A percentile compares a stretch with the other conserved stretches of the same genome.
These are phyloP conservation scores for Lobophora halterata DNA, from an alignment of 2,888 invertebrate species.

Conservation along the genomic window DNA sequence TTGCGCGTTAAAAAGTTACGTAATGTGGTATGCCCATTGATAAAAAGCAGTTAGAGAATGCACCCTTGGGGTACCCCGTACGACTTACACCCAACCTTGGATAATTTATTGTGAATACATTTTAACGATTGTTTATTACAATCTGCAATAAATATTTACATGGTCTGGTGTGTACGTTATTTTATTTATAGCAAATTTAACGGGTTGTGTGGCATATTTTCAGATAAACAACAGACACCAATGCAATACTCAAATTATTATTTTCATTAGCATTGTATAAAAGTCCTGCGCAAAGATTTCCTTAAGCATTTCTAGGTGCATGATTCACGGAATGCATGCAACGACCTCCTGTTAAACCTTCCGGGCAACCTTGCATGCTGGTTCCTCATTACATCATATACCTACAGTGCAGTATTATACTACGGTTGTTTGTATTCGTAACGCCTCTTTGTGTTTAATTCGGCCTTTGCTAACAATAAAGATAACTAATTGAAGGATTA, in stretches of 20 bases:
- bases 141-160: conserved; percentile 20
- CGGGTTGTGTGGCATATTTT: conserved; percentile 7
- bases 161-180: conserved; percentile 7
- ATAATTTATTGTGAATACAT: conserved; percentile 1
- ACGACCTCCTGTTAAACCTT: conserved; percentile 62
- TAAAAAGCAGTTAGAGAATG: conserved; percentile 28
- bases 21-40: conserved; percentile 53
- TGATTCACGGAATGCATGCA: conserved; percentile 56
- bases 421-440: conserved; percentile 45
- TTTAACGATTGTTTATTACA: conserved; percentile 4
- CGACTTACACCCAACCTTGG: not conserved
- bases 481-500: conserved; percentile 21
- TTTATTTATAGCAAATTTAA: conserved; percentile 16
- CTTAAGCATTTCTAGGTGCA: conserved; percentile 15
- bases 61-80: conserved; percentile 31
- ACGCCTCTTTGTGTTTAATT: conserved; percentile 51
- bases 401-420: conserved; percentile 58
- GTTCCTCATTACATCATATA: conserved; percentile 76
- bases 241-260: conserved; percentile 10
- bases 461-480: conserved; percentile 23
- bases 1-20: conserved; percentile 62
- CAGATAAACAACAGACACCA: conserved; percentile 11
- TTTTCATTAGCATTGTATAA: conserved; percentile 7
- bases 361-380: conserved; percentile 67
- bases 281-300: conserved; percentile 13